Base-by-base conservation (phyloP, 92 coral and sea anemone genomes). In the Umimayanthus chanpuru region DNA sequence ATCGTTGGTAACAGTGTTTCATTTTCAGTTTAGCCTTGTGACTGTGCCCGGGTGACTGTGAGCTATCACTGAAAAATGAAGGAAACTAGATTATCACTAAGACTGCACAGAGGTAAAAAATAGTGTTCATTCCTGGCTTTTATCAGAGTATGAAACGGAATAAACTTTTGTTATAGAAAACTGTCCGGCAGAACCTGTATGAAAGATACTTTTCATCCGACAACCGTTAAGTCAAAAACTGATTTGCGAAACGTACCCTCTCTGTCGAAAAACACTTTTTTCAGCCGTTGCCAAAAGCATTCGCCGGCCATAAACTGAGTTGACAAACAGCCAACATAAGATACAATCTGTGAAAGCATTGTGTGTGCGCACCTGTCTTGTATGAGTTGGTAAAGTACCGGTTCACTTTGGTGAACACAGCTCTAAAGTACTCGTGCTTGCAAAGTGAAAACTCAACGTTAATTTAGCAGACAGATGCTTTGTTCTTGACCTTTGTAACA, bases 321-420 rank as follows among this genome's bases (percentile, higher is more conserved):
- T 47, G n/a, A 21, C 50, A 44, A 83, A 44, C 41, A 30, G 85
- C 72, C 73, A 21, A 61, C 26, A 75, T n/a, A 75, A 36, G 20
- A 38, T 64, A 58, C 2, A 14, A 30, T 55, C 43, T 61, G 73
- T 81, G 85, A 81, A 81, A 56, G 47, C 73, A 26, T 39, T n/a
- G n/a, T 83, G 25, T 80, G 38, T 72, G 70, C 87, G 43, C 87
- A 83, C 49, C 87, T 83, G 87, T 28, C n/a, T 14, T 71, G 67
- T 16, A 15, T 41, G 44, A 70, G 26, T 47, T 29, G 26, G 41
- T 36, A 26, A 83, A 82, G 56, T 71, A 83, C 77, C 71, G 74
- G 78, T 47, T 70, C 58, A 8, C 40, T 44, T 83, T 70, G 5
- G 44, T 8, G 36, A 66, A 70, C 41, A 67, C 23, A 41, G 21